Conservation (phyloP, 2,888 invertebrate species). For the Sceliomorpha sp. region DNA sequence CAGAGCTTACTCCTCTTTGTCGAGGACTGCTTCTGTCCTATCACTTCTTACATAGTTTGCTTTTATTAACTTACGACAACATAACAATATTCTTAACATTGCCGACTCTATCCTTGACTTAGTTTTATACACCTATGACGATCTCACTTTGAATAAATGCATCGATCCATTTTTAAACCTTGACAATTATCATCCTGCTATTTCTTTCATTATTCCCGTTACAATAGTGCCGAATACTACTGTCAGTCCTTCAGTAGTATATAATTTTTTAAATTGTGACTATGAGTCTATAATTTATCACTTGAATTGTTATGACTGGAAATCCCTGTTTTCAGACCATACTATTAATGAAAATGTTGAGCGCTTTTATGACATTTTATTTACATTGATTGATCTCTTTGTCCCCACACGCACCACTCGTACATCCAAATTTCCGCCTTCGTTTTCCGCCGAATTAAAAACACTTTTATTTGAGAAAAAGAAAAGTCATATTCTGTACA, state of each 20-base stretch:
- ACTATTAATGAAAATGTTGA: no score
- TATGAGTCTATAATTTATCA: not conserved
- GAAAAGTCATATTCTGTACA: no score
- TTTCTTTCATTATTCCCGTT: not conserved
- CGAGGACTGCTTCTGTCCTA: not conserved
- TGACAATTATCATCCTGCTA: not conserved
- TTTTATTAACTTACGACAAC: not conserved
- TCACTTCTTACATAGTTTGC: not conserved
- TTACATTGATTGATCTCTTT: no score
- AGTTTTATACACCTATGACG: not conserved
- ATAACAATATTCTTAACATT: no score
- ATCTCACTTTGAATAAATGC: not conserved
- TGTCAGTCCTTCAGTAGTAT: not conserved
- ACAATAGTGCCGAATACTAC: not conserved
- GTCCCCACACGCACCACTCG: no score
- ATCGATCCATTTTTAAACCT: not conserved
- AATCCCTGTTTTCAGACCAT: not conserved
- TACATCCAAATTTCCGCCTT: no score
- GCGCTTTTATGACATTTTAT: no score
- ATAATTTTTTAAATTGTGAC: not conserved
- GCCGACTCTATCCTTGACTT: no score
- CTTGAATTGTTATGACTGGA: not conserved
- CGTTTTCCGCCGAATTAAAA: no score
- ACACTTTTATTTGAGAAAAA: no score
- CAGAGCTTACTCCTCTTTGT: not conserved